Percentiles rank a stretch among this genome's conserved stretches.
Evolutionary conservation across 2,113 vertebrate species (phyloP).

Genomic region (Xenopus borealis): DNA sequence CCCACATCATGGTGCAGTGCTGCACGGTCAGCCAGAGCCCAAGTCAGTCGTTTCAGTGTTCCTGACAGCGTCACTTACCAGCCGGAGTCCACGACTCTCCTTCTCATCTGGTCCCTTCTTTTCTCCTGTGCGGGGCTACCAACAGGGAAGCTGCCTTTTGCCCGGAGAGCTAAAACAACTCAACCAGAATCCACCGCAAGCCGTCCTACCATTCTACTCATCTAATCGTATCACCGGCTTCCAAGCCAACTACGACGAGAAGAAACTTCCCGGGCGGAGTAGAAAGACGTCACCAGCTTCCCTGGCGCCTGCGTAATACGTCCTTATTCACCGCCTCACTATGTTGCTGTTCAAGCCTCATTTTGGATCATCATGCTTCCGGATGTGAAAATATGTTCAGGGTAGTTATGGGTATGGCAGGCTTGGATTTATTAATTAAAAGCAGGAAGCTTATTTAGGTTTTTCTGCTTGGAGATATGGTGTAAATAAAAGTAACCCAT

Average conservation of each 20-base stretch:
- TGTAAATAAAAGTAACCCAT: no score
- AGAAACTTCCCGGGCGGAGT: conserved; percentile 38
- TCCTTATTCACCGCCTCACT: not conserved
- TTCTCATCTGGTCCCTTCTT: conserved; percentile 15
- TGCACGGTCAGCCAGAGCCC: no score
- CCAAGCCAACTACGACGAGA: not conserved
- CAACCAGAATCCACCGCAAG: no score
- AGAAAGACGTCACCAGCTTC: conserved; percentile 12
- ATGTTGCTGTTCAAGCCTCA: conserved; percentile 24
- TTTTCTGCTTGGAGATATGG: no score
- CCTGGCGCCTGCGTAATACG: conserved; percentile 1
- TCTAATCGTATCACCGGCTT: conserved; percentile 11
- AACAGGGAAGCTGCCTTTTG: not conserved
- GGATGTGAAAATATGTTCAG: no score
- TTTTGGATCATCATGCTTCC: not conserved
- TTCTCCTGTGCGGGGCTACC: not conserved
- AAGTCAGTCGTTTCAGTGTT: not conserved
- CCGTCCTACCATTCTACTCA: no score
- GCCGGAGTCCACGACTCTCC: not conserved
- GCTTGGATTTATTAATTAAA: no score
- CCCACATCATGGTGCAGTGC: no score
- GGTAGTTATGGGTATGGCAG: no score
- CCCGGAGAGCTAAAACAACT: not conserved
- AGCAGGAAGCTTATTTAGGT: no score
- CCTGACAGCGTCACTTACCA: conserved; percentile 15